These are phyloP conservation scores for Drymodes brunneopygia DNA, from an alignment of 2,113 vertebrate genomes.

Conservation along the genomic window DNA sequence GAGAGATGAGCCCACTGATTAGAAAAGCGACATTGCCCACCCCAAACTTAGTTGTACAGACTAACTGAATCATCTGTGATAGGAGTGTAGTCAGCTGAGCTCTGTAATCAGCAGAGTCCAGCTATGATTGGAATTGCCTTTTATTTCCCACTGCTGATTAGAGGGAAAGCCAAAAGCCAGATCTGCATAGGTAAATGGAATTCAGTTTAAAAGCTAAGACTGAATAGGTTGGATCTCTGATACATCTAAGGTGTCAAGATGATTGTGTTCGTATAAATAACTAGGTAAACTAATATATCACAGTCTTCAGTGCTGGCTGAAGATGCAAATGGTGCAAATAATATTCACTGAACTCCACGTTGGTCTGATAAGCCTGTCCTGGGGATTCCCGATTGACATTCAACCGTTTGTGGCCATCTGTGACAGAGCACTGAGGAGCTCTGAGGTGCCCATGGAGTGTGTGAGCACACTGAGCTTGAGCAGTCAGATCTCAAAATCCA, in stretches of 20 bases:
- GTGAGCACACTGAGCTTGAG: background rate
- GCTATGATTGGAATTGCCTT: conserved; percentile 19
- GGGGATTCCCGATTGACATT: background rate
- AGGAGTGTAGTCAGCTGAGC: background rate
- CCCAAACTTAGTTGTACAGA: background rate
- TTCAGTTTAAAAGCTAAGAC: background rate
- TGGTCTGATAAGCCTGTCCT: background rate
- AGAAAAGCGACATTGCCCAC: background rate
- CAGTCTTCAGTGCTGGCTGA: background rate
- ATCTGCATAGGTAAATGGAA: background rate
- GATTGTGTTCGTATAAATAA: background rate
- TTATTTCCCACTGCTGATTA: background rate
- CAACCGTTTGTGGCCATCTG: background rate
- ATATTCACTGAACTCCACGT: background rate
- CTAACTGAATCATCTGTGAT: background rate
- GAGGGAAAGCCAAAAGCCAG: background rate
- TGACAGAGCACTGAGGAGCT: background rate
- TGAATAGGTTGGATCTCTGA: background rate
- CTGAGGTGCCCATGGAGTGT: background rate
- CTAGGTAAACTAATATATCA: background rate
- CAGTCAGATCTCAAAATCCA: background rate
- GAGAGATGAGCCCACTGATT: background rate
- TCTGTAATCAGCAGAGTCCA: conserved; percentile 4
- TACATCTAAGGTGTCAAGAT: background rate
- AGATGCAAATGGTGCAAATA: background rate